Evolutionary conservation across 2,797 vertebrate genomes (phyloP).

Genomic region (Sebastolobus altivelis): DNA sequence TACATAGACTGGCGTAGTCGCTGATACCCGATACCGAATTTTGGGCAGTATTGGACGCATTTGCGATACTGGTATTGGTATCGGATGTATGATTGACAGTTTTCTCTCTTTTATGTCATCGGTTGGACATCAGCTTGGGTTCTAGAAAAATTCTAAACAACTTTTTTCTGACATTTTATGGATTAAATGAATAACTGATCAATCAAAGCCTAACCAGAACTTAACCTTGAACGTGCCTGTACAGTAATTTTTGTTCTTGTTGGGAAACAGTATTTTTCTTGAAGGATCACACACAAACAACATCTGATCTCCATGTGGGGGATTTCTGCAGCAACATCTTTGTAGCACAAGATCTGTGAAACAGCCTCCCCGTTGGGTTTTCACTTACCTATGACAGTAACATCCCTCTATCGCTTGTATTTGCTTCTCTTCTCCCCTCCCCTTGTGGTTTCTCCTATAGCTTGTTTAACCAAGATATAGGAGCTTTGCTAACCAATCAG

Average conservation of each 20-base stretch:
- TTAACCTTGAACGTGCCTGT: neutral
- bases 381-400: neutral
- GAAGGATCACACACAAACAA: neutral
- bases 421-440: neutral
- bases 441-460: neutral
- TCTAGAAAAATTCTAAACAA: neutral
- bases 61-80: too few species aligned
- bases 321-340: slow-evolving; percentile 2
- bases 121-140: neutral
- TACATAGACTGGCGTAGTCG: too few species aligned
- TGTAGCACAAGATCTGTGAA: neutral
- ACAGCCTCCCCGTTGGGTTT: neutral
- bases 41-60: too few species aligned
- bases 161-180: neutral
- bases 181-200: slow-evolving; percentile 4
- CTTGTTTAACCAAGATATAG: slow-evolving; percentile 7
- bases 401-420: neutral
- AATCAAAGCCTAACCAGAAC: neutral
- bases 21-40: too few species aligned
- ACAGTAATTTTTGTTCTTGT: neutral
- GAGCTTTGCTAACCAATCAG: slow-evolving; percentile 13
- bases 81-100: neutral
- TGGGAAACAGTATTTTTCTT: neutral
- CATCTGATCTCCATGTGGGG: neutral
- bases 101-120: neutral